These are phyloP conservation scores for Gryllus bimaculatus DNA, from an alignment of 1,140 invertebrate genomes.

Conservation along the genomic window DNA sequence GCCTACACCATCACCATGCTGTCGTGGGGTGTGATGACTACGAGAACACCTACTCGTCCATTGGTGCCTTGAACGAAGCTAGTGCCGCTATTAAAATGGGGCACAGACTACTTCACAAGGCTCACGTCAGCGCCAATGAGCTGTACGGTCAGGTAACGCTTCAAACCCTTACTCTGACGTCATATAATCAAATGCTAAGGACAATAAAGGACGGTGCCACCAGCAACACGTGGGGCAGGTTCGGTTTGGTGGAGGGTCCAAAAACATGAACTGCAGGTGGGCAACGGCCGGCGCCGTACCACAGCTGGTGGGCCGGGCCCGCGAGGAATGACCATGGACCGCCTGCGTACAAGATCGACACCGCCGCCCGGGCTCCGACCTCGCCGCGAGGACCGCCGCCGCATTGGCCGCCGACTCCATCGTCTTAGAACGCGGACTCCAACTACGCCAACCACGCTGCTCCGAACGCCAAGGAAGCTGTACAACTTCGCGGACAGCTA, in stretches of 20 bases:
- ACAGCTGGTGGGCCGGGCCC: constrained; percentile 47
- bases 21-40: constrained; percentile 49
- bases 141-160: constrained; percentile 43
- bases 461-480: constrained; percentile 44
- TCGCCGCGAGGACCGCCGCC: constrained; percentile 52
- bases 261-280: too few relatives aligned
- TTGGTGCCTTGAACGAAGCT: constrained; percentile 25
- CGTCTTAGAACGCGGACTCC: constrained; percentile 39
- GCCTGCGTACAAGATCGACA: constrained; percentile 32
- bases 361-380: constrained; percentile 39
- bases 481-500: constrained; percentile 48
- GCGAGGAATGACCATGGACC: constrained; percentile 48
- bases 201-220: too few relatives aligned
- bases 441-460: constrained; percentile 38
- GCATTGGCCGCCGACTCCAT: constrained; percentile 48
- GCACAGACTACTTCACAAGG: constrained; percentile 52
- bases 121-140: constrained; percentile 41
- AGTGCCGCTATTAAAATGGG: constrained; percentile 47
- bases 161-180: constrained; percentile 22
- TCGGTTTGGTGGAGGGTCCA: too few relatives aligned
- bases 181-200: too few relatives aligned
- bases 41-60: constrained; percentile 30
- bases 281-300: constrained; percentile 31
- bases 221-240: too few relatives aligned
- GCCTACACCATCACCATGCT: constrained; percentile 46